These are phyloP conservation scores for Fregata magnificens DNA, from an alignment of 2,113 vertebrate species.

Conservation along the genomic window DNA sequence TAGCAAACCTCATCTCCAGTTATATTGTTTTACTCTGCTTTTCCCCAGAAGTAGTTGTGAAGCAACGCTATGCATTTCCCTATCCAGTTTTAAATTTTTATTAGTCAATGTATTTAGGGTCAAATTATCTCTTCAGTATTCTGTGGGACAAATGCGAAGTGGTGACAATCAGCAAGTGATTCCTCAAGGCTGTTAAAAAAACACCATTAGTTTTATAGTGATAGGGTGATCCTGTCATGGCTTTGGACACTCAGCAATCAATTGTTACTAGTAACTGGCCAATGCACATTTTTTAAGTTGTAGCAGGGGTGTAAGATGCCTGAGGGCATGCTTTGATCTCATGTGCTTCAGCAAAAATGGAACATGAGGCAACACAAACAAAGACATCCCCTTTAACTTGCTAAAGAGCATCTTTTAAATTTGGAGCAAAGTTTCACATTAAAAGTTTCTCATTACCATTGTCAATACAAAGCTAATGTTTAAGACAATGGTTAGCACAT, in stretches of 20 bases:
- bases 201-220: not conserved
- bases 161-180: not conserved
- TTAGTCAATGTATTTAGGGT: not conserved
- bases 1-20: not conserved
- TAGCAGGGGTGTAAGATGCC: not conserved
- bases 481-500: conserved; percentile 38
- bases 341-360: not conserved
- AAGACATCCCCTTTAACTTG: not conserved
- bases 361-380: not conserved
- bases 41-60: not conserved
- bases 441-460: conserved; percentile 10
- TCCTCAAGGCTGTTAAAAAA: not conserved
- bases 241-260: not conserved
- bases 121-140: not conserved
- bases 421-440: not conserved
- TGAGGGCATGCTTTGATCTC: not conserved
- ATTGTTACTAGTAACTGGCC: not conserved
- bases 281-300: not conserved
- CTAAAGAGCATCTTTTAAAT: not conserved
- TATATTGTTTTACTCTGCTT: not conserved
- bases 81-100: not conserved
- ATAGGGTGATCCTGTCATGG: not conserved
- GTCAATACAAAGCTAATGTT: conserved; percentile 17
- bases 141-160: not conserved
- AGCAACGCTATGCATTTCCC: not conserved